Evolutionary conservation across 2,113 vertebrate species (phyloP).

Genomic region (Psilopogon haemacephalus): DNA sequence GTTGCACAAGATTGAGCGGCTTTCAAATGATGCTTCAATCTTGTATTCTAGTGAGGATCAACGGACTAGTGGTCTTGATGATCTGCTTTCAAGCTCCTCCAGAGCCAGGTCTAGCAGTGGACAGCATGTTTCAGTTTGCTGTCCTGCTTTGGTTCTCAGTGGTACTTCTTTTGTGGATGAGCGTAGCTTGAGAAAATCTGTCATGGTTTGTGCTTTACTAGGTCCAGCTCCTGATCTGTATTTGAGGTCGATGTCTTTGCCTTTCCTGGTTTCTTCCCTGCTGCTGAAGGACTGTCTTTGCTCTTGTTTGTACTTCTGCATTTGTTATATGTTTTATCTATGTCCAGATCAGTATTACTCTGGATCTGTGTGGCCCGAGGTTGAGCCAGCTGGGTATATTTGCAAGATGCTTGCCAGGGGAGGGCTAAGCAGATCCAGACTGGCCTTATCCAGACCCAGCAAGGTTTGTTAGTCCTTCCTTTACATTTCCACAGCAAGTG

Average conservation of each 20-base stretch:
- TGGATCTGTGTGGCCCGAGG: rapidly evolving
- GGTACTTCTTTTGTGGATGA: background rate
- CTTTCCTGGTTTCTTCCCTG: background rate
- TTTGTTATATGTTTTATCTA: background rate
- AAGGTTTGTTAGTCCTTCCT: background rate
- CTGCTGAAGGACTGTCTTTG: background rate
- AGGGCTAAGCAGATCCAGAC: background rate
- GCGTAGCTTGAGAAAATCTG: background rate
- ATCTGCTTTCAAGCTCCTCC: background rate
- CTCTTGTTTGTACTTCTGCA: background rate
- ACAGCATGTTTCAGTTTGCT: constrained; percentile 40
- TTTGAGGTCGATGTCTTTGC: background rate
- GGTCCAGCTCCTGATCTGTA: background rate
- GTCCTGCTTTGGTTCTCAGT: background rate
- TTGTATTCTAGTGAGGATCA: background rate
- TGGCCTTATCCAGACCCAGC: background rate
- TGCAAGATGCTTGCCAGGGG: background rate
- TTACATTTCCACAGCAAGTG: background rate
- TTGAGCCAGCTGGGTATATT: background rate
- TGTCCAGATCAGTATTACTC: too few relatives aligned
- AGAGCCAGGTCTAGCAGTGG: constrained; percentile 34
- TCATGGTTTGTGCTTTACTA: background rate
- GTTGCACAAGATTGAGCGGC: background rate
- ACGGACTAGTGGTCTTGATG: background rate
- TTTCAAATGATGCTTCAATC: background rate